Base-by-base conservation (phyloP, 2,888 invertebrate species). In the Mystacides longicornis region DNA sequence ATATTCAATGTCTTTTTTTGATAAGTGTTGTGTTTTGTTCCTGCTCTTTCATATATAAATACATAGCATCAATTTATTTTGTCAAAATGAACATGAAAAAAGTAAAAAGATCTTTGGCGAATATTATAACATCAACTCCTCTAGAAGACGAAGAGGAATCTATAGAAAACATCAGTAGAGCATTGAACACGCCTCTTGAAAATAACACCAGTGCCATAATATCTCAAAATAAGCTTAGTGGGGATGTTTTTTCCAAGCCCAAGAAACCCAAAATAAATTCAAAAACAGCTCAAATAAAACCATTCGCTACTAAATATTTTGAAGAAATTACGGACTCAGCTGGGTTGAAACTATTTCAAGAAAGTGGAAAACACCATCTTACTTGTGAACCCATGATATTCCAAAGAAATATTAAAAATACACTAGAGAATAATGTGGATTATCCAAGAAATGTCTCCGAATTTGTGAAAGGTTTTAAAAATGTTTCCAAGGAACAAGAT, bases 381-480 rank as follows among this genome's bases (percentile, higher is more conserved):
- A 51, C 22, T 5, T 68, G 69, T 31, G 80, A 81, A 66, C 72
- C 73, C 53, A 69, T 79, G 21, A 69, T 73, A 42, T 73, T 81
- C 58, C 69, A 78, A 5, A 69, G 73, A 1, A 78, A 77, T 62
- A 67, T 81, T 7, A 72, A 73, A n/a, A 69, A 71, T 20, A 69
- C 69, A 23, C 64, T 78, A 5, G 67, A 69, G 55, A 69, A 69
- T 55, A 69, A 73, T 49, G 66, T 69, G 18, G 77, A 81, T 43
- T 81, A 78, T 65, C 79, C 80, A 0, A 71, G 77, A 45, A 81
- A 80, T 64, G 67, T 81, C n/a, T 67, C 75, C 1, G 77, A 78
- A 48, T 77, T 85, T 56, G 70, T 79, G 22, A 67, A 68, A 2
- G 75, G 77, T 1, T 69, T 82, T 14, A 71, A 72, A 49, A 68